Evolutionary conservation across 2,113 vertebrate species (phyloP).

Genomic region (Eublepharis macularius): DNA sequence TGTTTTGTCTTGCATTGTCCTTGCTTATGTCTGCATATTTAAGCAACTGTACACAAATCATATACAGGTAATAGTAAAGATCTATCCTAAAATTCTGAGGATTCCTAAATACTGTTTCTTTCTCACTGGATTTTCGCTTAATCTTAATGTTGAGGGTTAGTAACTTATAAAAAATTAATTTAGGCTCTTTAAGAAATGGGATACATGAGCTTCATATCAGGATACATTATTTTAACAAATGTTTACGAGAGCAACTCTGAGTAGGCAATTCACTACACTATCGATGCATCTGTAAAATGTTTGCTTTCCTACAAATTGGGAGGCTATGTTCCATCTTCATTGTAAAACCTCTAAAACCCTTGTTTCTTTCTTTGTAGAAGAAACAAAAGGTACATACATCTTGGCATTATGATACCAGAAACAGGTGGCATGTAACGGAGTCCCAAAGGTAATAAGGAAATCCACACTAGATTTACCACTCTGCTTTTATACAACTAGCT

Average conservation of each 20-base stretch:
- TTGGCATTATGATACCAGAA: accelerated
- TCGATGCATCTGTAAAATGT: neutral
- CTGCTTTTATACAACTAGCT: neutral
- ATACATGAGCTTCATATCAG: neutral
- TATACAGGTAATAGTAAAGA: neutral
- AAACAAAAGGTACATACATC: neutral
- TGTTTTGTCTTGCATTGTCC: too few species aligned
- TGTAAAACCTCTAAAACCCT: neutral
- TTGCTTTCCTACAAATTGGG: neutral
- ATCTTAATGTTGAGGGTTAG: neutral
- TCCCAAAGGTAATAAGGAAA: neutral
- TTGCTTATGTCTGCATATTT: neutral
- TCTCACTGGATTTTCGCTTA: neutral
- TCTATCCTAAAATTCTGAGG: too few species aligned
- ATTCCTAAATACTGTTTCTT: neutral
- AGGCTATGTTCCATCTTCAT: neutral
- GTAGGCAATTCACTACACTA: neutral
- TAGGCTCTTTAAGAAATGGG: neutral
- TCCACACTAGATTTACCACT: neutral
- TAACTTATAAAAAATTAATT: neutral
- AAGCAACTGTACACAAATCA: neutral
- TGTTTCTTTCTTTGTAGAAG: neutral
- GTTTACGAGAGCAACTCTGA: neutral
- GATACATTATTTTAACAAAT: neutral
- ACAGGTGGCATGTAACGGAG: neutral